Percentiles rank a stretch among this genome's conserved stretches.
Conservation (phyloP, 2,797 vertebrate genomes). For the Sebastes jordani region DNA sequence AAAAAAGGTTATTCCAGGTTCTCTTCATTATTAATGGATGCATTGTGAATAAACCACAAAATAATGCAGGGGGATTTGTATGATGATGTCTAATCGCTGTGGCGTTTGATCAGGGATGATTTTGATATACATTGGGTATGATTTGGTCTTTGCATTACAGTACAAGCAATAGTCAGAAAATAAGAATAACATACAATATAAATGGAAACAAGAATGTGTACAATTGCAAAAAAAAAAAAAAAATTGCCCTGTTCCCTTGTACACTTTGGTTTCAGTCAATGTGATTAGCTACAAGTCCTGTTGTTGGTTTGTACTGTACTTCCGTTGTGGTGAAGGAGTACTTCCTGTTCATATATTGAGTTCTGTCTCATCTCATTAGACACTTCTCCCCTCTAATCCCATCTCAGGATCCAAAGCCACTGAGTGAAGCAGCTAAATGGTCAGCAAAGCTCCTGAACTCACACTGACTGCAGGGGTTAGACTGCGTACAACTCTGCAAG, state of each 20-base stretch:
- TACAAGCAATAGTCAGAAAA: not conserved
- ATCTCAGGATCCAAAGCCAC: conserved; percentile 57
- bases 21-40: not conserved
- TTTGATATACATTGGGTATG: not conserved
- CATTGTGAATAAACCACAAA: not conserved
- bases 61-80: not conserved
- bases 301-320: not conserved
- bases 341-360: conserved; percentile 16
- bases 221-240: not conserved
- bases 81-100: not conserved
- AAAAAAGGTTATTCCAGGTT: not conserved
- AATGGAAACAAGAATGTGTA: not conserved
- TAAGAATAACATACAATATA: not conserved
- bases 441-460: conserved; percentile 40
- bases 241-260: not conserved
- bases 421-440: conserved; percentile 48
- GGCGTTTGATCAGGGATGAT: not conserved
- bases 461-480: not conserved
- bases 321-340: not conserved
- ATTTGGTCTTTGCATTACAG: not conserved
- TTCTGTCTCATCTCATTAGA: conserved; percentile 49
- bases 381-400: conserved; percentile 54
- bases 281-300: not conserved
- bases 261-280: not conserved
- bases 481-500: not conserved